A percentile compares a stretch with the other conserved stretches of the same genome.
Conservation (phyloP, 1,140 invertebrate genomes). For the Nasonia giraulti region DNA sequence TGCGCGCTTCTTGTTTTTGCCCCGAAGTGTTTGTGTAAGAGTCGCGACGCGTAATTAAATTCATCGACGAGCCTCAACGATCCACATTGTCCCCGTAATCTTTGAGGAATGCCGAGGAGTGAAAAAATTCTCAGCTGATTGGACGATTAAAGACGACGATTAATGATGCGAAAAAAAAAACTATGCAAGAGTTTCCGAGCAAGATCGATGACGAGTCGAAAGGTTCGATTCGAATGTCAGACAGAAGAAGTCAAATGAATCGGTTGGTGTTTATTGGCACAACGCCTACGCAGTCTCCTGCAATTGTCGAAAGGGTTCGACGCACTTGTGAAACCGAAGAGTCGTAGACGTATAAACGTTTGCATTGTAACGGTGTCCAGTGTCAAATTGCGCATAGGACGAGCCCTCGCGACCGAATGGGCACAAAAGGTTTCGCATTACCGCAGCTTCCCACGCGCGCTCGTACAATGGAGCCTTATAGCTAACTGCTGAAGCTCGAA, state of each 20-base stretch:
- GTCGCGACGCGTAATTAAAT: not conserved
- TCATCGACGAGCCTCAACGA: not conserved
- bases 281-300: no score
- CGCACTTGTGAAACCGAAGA: slow-evolving; percentile 40
- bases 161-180: not conserved
- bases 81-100: not conserved
- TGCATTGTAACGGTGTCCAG: slow-evolving; percentile 18
- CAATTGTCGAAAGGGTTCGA: slow-evolving; percentile 30
- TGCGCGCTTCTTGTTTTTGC: not conserved
- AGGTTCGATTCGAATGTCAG: not conserved
- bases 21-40: no score
- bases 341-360: not conserved
- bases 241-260: not conserved
- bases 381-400: slow-evolving; percentile 16
- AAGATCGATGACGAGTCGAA: not conserved
- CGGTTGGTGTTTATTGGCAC: no score
- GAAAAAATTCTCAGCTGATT: not conserved
- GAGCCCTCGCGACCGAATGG: slow-evolving; percentile 20
- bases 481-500: not conserved
- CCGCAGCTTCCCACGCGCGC: slow-evolving; percentile 31
- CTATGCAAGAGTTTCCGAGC: no score
- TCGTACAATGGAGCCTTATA: slow-evolving; percentile 27
- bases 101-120: not conserved
- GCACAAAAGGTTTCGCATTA: slow-evolving; percentile 54
- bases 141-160: not conserved